Percentiles rank a stretch among this genome's conserved stretches.
phyloP scores from a whole-genome alignment of 1,140 invertebrate genomes.

The Reticulitermes speratus region DNA sequence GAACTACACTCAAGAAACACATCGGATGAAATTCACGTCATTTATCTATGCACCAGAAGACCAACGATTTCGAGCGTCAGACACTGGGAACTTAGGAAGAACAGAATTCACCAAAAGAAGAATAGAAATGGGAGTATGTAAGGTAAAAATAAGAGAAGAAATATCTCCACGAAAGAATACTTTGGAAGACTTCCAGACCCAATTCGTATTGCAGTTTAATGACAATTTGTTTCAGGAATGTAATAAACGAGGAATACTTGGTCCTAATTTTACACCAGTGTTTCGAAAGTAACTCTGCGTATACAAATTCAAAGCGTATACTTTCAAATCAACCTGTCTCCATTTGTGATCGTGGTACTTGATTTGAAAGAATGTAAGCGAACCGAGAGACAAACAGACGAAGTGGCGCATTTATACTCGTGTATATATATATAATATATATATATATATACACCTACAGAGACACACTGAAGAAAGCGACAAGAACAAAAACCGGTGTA shows the following conservation, averaged over 20 bases:
- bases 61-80: neutral
- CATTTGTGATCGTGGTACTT: no score
- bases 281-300: neutral
- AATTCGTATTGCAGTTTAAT: neutral
- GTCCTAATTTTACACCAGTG: neutral
- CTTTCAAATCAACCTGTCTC: no score
- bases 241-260: neutral
- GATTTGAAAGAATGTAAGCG: no score
- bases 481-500: no score
- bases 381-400: no score
- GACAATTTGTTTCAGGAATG: neutral
- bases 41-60: neutral
- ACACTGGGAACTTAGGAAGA: neutral
- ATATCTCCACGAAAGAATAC: neutral
- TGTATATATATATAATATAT: no score
- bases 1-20: neutral
- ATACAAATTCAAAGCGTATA: no score
- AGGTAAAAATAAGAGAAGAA: neutral
- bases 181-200: neutral
- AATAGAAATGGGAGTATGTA: neutral
- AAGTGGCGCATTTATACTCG: no score
- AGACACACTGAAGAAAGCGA: no score
- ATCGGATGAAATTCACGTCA: slow-evolving; percentile 9
- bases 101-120: neutral
- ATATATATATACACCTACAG: no score